Conservation (phyloP, 2,888 invertebrate genomes). For the Phragmatobia fuliginosa region DNA sequence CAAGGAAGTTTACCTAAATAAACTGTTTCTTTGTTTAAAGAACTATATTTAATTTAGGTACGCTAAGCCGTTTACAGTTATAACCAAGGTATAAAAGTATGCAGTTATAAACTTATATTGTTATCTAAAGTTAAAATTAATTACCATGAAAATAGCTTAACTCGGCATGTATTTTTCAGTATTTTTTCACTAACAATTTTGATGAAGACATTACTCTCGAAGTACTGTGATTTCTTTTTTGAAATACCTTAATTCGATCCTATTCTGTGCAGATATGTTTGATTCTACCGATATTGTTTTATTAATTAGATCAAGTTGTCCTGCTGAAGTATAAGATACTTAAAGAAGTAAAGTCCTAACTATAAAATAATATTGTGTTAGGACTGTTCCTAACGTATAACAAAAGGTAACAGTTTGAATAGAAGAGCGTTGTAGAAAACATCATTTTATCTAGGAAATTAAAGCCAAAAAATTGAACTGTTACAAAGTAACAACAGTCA, state of each 20-base stretch:
- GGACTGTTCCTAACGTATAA: background rate
- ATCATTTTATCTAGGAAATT: too few relatives aligned
- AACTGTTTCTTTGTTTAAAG: conserved; percentile 39
- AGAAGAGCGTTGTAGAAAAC: background rate
- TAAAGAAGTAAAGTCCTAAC: background rate
- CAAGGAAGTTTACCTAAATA: conserved; percentile 61
- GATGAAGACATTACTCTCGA: background rate
- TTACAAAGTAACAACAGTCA: too few relatives aligned
- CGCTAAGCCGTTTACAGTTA: background rate
- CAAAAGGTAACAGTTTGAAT: background rate
- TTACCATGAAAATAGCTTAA: background rate
- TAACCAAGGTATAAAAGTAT: background rate
- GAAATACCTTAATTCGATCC: background rate
- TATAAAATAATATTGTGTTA: background rate
- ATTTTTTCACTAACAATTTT: too few relatives aligned
- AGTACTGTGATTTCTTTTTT: background rate
- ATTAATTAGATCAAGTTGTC: background rate
- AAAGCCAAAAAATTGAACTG: too few relatives aligned
- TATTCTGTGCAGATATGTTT: background rate
- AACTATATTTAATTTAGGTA: conserved; percentile 21
- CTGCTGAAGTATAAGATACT: background rate
- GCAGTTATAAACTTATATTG: background rate
- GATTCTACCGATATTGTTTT: background rate
- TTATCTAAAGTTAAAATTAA: background rate
- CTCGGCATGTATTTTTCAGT: background rate